phyloP scores from a whole-genome alignment of 2,888 invertebrate species.

The Drosophila atripex region DNA sequence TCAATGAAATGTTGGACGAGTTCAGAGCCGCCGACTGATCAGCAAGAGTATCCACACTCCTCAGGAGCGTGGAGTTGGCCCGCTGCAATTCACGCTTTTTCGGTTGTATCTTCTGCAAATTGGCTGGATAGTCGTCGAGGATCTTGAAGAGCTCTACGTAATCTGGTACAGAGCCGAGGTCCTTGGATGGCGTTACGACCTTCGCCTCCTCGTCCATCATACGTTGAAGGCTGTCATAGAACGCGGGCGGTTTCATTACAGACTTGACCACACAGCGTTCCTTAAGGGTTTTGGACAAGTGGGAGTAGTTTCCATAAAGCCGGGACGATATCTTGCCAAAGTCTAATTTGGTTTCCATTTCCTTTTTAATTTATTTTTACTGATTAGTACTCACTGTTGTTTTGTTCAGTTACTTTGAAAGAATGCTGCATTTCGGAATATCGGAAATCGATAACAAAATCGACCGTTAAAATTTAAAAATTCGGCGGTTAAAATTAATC shows the following conservation, averaged over 20 bases:
- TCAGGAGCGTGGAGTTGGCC: constrained; percentile 57
- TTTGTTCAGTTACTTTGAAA: constrained; percentile 10
- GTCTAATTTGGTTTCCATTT: constrained; percentile 22
- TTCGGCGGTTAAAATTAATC: background rate
- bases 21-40: constrained; percentile 13
- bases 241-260: constrained; percentile 64
- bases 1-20: constrained; percentile 24
- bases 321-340: constrained; percentile 33
- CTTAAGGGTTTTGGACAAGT: constrained; percentile 58
- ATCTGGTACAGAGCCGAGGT: constrained; percentile 56
- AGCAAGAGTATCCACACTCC: constrained; percentile 33
- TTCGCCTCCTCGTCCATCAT: constrained; percentile 56
- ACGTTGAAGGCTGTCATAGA: constrained; percentile 67
- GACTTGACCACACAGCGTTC: constrained; percentile 66
- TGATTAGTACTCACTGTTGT: background rate
- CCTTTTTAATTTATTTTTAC: background rate
- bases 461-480: background rate
- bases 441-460: background rate
- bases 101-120: constrained; percentile 64
- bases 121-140: constrained; percentile 78
- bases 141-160: constrained; percentile 74
- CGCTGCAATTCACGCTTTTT: constrained; percentile 71
- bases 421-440: background rate
- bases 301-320: constrained; percentile 42
- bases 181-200: constrained; percentile 52